A percentile compares a stretch with the other conserved stretches of the same genome.
These are phyloP conservation scores for Sebastes taczanowskii DNA, from an alignment of 2,797 vertebrate species.

Conservation along the genomic window DNA sequence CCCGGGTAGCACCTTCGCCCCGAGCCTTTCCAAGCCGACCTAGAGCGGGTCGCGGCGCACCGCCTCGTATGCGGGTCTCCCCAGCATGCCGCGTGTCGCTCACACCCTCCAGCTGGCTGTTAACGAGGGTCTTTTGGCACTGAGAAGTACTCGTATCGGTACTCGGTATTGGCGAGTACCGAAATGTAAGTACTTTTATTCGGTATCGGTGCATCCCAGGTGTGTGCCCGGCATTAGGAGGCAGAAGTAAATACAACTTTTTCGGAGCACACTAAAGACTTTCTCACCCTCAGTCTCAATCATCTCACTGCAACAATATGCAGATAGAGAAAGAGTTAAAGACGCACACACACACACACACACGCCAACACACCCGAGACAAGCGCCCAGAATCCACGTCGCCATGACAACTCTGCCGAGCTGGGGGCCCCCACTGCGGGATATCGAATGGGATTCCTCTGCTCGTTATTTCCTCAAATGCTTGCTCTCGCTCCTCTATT, in stretches of 20 bases:
- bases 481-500: conserved; percentile 13
- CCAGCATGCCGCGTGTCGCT: no score
- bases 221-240: background rate
- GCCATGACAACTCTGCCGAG: conserved; percentile 76
- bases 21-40: no score
- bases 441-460: conserved; percentile 62
- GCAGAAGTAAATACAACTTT: background rate
- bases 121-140: no score
- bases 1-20: fast-evolving
- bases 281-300: background rate
- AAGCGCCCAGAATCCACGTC: conserved; percentile 47
- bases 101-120: no score
- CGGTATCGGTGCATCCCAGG: no score
- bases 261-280: background rate
- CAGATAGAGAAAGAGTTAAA: conserved; percentile 1
- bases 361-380: background rate
- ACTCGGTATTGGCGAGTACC: no score
- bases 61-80: fast-evolving
- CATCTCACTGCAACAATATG: conserved; percentile 5
- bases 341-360: background rate
- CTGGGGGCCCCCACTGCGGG: conserved; percentile 33
- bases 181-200: no score
- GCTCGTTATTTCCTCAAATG: conserved; percentile 64
- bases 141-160: no score
- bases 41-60: no score